Evolutionary conservation across 2,113 vertebrate species (phyloP).

Genomic region (Peromyscus maniculatus): DNA sequence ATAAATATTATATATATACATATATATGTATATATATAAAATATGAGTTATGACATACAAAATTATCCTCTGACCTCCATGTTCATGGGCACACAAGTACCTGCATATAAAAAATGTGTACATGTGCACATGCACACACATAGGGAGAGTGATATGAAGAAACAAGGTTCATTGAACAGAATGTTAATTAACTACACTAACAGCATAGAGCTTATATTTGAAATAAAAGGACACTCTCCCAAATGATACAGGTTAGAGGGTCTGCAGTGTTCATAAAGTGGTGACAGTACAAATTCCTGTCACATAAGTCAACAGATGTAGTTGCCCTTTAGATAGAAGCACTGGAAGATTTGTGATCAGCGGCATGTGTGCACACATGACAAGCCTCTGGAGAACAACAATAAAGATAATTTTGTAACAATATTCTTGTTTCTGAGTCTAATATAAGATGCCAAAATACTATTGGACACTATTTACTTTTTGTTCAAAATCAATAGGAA

Average conservation of each 20-base stretch:
- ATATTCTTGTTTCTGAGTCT: constrained; percentile 19
- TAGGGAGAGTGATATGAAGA: not conserved
- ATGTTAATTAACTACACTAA: not conserved
- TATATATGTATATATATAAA: no score
- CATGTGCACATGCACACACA: no score
- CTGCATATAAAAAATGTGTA: not conserved
- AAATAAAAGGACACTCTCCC: not conserved
- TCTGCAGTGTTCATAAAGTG: constrained; percentile 1
- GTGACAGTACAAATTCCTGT: constrained; percentile 9
- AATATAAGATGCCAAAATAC: not conserved
- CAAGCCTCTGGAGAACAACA: not conserved
- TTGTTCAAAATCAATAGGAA: constrained; percentile 4
- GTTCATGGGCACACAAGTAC: not conserved
- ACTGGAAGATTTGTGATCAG: not conserved
- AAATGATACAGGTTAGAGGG: not conserved
- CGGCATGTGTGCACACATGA: not conserved
- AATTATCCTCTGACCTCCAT: not conserved
- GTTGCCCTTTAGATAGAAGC: not conserved
- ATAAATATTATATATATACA: no score
- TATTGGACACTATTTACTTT: not conserved
- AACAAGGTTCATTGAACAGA: not conserved
- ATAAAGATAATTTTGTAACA: not conserved
- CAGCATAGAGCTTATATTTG: not conserved
- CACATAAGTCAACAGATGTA: not conserved
- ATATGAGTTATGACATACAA: not conserved